Conservation (phyloP, 1,140 invertebrate genomes). For the Rhagoletis pomonella region DNA sequence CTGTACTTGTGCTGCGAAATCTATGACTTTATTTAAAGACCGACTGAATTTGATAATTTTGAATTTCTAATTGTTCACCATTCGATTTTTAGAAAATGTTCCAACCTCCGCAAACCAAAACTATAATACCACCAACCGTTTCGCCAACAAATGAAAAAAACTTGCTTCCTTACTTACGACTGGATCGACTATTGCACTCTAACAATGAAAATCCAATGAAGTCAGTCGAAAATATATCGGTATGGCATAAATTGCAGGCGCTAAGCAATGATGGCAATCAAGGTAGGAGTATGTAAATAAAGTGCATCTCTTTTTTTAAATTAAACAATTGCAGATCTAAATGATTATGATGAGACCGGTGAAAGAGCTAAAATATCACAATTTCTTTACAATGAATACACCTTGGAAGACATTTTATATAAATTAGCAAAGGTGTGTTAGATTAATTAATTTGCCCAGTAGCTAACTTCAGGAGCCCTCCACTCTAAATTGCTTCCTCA, state of each 20-base stretch:
- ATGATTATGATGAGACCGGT: slow-evolving; percentile 73
- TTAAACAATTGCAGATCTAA: slow-evolving; percentile 59
- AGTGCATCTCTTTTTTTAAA: not conserved
- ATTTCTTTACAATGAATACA: slow-evolving; percentile 82
- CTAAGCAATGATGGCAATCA: slow-evolving; percentile 61
- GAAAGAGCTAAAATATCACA: slow-evolving; percentile 79
- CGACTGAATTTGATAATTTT: too few relatives aligned
- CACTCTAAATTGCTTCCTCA: too few relatives aligned
- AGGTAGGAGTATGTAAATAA: slow-evolving; percentile 4
- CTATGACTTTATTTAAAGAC: too few relatives aligned
- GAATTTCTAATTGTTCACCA: too few relatives aligned
- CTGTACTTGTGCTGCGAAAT: too few relatives aligned
- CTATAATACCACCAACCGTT: slow-evolving; percentile 57
- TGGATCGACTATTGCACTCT: slow-evolving; percentile 57
- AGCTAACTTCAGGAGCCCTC: too few relatives aligned
- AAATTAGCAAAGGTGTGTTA: slow-evolving; percentile 79
- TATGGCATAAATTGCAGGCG: slow-evolving; percentile 69
- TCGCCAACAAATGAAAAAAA: slow-evolving; percentile 66
- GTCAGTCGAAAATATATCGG: slow-evolving; percentile 64
- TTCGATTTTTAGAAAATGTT: slow-evolving; percentile 8
- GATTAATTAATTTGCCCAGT: not conserved
- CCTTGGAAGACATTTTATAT: slow-evolving; percentile 84
- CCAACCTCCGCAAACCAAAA: slow-evolving; percentile 53
- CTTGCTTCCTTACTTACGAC: slow-evolving; percentile 61
- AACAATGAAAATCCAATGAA: slow-evolving; percentile 56